Conservation (phyloP, 2,797 vertebrate species). For the Spinus olivaceus region DNA sequence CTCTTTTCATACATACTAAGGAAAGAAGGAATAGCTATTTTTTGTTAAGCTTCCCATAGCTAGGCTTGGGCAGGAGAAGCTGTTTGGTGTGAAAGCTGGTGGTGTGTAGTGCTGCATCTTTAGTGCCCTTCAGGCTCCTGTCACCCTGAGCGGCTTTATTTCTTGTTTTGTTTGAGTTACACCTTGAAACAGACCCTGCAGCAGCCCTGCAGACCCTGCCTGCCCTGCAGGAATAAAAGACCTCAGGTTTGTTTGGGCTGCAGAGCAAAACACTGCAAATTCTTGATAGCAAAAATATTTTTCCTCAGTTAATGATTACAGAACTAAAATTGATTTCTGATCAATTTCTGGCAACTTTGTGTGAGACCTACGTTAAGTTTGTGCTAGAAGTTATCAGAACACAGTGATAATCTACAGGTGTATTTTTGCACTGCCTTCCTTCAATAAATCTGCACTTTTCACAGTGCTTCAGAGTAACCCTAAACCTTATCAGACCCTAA, state of each 20-base stretch:
- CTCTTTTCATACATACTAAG: neutral
- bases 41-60: neutral
- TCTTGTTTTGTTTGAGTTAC: neutral
- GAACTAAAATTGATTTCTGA: neutral
- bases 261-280: neutral
- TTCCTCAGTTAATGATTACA: neutral
- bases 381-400: neutral
- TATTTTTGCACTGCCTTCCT: neutral
- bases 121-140: neutral
- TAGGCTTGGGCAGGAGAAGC: neutral
- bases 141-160: neutral
- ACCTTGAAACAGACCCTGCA: neutral
- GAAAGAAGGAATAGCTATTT: neutral
- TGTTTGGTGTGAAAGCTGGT: neutral
- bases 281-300: neutral
- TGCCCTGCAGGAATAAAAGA: neutral
- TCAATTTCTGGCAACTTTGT: too few species aligned
- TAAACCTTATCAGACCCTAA: neutral
- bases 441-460: neutral
- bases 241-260: neutral
- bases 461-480: neutral
- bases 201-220: neutral
- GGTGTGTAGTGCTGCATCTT: neutral
- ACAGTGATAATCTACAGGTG: accelerated
- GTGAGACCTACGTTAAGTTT: accelerated